Conservation (phyloP, 2,797 vertebrate species). For the Molossus molossus region DNA sequence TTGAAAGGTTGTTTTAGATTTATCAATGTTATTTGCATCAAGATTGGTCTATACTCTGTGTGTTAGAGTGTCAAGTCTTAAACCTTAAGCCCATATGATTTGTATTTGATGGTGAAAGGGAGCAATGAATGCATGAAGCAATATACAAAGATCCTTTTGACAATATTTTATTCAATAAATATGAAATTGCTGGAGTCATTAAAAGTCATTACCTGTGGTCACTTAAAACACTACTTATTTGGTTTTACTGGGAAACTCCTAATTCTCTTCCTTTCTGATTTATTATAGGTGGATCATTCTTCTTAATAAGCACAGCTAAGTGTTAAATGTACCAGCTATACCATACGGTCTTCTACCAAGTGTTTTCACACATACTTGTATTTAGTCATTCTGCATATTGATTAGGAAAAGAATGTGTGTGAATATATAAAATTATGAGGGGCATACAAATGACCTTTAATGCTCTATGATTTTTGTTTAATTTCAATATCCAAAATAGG, state of each 20-base stretch:
- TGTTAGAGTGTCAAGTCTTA: slow-evolving; percentile 24
- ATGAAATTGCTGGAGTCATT: slow-evolving; percentile 5
- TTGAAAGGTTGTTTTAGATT: slow-evolving; percentile 42
- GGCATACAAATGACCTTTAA: neutral
- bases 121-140: slow-evolving; percentile 25
- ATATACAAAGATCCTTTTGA: neutral
- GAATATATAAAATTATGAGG: neutral
- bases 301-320: neutral
- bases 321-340: neutral
- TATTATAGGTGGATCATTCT: neutral
- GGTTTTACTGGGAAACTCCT: slow-evolving; percentile 29
- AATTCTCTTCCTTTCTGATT: slow-evolving; percentile 35
- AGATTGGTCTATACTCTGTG: neutral
- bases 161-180: slow-evolving; percentile 19
- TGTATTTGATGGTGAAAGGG: neutral
- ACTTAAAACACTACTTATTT: slow-evolving; percentile 27
- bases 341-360: neutral
- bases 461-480: neutral
- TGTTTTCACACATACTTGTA: neutral
- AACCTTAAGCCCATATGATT: slow-evolving; percentile 16
- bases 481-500: slow-evolving; percentile 38
- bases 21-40: neutral
- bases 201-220: slow-evolving; percentile 2
- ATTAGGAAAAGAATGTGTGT: neutral
- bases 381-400: slow-evolving; percentile 7